Conservation (phyloP, 1,140 invertebrate genomes). For the Lepidurus arcticus region DNA sequence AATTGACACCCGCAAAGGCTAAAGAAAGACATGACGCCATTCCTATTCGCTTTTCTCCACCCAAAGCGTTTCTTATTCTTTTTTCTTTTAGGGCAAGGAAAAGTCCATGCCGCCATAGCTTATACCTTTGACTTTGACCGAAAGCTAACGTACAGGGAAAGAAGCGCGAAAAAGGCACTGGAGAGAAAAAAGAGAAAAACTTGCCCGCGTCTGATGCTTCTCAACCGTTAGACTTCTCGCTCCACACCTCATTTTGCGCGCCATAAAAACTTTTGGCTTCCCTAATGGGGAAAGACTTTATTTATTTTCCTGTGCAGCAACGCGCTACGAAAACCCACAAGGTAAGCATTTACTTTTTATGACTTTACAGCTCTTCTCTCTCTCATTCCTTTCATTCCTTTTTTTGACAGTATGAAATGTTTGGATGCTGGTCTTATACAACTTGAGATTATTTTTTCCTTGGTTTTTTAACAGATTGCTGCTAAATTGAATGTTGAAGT, state of each 20-base stretch:
- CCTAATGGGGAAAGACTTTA: conserved; percentile 16
- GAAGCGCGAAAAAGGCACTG: background rate
- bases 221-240: conserved; percentile 7
- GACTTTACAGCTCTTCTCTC: background rate
- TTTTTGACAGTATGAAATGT: background rate
- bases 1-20: conserved; percentile 13
- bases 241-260: conserved; percentile 17
- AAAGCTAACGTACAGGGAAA: background rate
- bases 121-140: background rate
- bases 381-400: background rate
- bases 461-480: background rate
- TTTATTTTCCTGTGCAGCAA: conserved; percentile 4
- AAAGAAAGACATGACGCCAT: background rate
- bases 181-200: conserved; percentile 16
- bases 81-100: background rate
- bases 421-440: background rate
- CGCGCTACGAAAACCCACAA: conserved; percentile 8
- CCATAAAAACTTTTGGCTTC: conserved; percentile 22
- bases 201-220: background rate
- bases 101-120: background rate
- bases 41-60: background rate
- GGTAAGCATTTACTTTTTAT: conserved; percentile 10
- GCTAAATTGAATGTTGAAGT: background rate
- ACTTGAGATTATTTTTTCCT: background rate
- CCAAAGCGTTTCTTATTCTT: background rate